A percentile compares a stretch with the other conserved stretches of the same genome.
These are phyloP conservation scores for Eristalis intricaria DNA, from an alignment of 2,888 invertebrate genomes.

Conservation along the genomic window DNA sequence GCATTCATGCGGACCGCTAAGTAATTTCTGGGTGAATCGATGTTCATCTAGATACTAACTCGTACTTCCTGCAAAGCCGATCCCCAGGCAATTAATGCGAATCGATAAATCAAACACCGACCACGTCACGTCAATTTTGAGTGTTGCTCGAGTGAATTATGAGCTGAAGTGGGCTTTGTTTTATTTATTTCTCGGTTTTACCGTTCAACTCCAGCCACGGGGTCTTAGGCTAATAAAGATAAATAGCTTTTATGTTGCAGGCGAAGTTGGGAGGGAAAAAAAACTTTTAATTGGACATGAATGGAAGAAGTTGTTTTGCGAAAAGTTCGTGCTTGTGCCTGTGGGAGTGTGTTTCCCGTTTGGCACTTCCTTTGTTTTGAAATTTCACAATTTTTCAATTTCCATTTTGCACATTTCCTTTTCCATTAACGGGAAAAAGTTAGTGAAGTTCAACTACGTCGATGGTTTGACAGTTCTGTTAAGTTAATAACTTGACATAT, in stretches of 20 bases:
- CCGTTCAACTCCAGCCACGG: not conserved
- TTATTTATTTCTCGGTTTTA: no score
- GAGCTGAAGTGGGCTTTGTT: not conserved
- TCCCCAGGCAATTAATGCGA: not conserved
- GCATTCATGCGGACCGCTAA: not conserved
- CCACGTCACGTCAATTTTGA: not conserved
- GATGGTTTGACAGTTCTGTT: not conserved
- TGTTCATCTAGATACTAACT: not conserved
- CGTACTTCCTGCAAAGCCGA: not conserved
- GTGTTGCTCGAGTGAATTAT: not conserved
- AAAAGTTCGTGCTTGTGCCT: not conserved
- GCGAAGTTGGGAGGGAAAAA: not conserved
- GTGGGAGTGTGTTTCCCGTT: not conserved
- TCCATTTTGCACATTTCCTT: not conserved
- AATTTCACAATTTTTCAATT: not conserved
- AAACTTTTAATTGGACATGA: not conserved
- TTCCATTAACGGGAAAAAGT: not conserved
- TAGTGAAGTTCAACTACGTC: not conserved
- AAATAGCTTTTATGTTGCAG: not conserved
- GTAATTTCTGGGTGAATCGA: not conserved
- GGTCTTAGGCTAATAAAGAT: not conserved
- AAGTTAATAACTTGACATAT: no score
- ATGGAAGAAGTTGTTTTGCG: not conserved
- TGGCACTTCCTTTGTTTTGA: not conserved
- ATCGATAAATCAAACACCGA: slow-evolving; percentile 25